Evolutionary conservation across 2,113 vertebrate genomes (phyloP), one percentile per base, ranked within the genome.

Genomic region (Prolemur simus): DNA sequence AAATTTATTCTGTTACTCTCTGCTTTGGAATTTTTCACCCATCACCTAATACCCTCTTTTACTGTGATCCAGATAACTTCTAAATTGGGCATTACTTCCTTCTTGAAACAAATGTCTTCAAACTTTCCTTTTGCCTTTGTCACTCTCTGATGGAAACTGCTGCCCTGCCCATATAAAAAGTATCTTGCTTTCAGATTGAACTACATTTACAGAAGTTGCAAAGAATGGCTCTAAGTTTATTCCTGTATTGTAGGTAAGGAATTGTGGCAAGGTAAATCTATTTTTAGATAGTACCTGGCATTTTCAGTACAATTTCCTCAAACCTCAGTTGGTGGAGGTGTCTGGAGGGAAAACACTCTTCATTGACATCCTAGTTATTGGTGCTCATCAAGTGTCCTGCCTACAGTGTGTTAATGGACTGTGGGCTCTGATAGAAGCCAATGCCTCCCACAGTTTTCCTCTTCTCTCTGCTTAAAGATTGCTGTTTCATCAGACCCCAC

Each of bases 41-140:
- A 54, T 64, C 25, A 7, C 21, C 37, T 71, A n/a, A 86, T 52
- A 34, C 6, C 8, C 42, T 77, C n/a, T 17, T 63, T 68, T 42
- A 17, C 8, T 29, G 76, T 5, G 12, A 87, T 54, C 18, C 56
- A 89, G 3, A 42, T 29, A 87, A 68, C 74, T 71, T 21, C 56
- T 83, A 69, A 83, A 54, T 58, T 42, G 6, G n/a, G 17, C 89
- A 49, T 73, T 15, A 58, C 6, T 58, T 77, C 6, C 52, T 80
- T 68, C 34, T 93, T 63, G 42, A 96, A 96, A 80, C 25, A 89
- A 87, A 37, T 66, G 15, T n/a, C 73, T 74, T 80, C 45, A 84
- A 74, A 60, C 21, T 76, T 88, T 49, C 29, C 23, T 89, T 96
- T 90, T 73, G 39, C 60, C 32, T 81, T 94, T 63, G 17, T 73